Conservation (phyloP, 2,888 invertebrate genomes). For the Teinopalpus imperialis region DNA sequence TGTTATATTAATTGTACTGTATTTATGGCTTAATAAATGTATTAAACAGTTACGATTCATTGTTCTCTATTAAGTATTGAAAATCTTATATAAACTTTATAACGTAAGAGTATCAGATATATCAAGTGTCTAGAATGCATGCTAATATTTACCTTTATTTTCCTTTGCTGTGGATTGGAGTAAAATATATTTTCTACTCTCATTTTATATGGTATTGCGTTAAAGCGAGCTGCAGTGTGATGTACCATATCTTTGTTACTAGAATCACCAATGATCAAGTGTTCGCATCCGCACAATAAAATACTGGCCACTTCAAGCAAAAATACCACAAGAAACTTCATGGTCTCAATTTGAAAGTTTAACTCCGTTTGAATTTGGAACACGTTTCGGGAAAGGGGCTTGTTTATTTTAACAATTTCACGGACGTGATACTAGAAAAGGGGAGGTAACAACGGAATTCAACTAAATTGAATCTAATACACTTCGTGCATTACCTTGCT, state of each 20-base stretch:
- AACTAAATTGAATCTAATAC: slow-evolving; percentile 23
- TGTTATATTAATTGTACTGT: too few relatives aligned
- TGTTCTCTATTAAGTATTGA: too few relatives aligned
- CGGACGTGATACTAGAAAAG: slow-evolving; percentile 24
- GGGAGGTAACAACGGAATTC: slow-evolving; percentile 21
- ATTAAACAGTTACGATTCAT: too few relatives aligned
- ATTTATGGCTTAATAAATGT: too few relatives aligned
- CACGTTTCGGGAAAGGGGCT: slow-evolving; percentile 22
- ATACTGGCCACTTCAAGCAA: slow-evolving; percentile 32
- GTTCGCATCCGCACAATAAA: slow-evolving; percentile 35
- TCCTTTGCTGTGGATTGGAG: slow-evolving; percentile 38
- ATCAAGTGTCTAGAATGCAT: too few relatives aligned
- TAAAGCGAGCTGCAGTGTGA: slow-evolving; percentile 39
- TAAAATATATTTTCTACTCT: slow-evolving; percentile 50
- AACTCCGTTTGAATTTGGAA: slow-evolving; percentile 23
- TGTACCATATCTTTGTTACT: slow-evolving; percentile 40
- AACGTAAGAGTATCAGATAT: too few relatives aligned
- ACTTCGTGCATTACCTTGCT: neutral
- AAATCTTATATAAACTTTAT: too few relatives aligned
- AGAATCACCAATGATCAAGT: slow-evolving; percentile 47
- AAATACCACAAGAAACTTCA: slow-evolving; percentile 36
- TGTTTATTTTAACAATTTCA: slow-evolving; percentile 31
- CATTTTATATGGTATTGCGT: slow-evolving; percentile 44
- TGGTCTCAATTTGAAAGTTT: slow-evolving; percentile 27
- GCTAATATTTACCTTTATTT: slow-evolving; percentile 46